These are phyloP conservation scores for Scaptodrosophila latifasciaeformis DNA, from an alignment of 2,888 invertebrate species.

Conservation along the genomic window DNA sequence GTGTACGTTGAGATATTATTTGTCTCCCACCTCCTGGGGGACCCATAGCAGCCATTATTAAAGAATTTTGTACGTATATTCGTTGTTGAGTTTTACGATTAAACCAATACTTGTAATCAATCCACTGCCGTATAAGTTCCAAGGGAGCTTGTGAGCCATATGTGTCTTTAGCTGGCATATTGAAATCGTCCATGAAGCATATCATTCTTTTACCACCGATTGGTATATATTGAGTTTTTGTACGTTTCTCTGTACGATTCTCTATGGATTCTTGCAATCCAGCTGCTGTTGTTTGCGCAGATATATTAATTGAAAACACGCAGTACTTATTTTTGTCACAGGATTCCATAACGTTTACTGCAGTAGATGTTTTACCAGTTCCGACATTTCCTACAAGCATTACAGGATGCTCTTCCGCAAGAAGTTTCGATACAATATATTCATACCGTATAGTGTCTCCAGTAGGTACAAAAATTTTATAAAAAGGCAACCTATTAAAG, in stretches of 20 bases:
- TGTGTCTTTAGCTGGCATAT: slow-evolving; percentile 92
- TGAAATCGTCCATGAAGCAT: slow-evolving; percentile 92
- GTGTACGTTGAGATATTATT: slow-evolving; percentile 84
- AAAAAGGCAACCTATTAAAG: slow-evolving; percentile 82
- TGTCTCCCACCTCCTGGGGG: slow-evolving; percentile 92
- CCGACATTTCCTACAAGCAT: slow-evolving; percentile 89
- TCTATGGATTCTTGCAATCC: slow-evolving; percentile 91
- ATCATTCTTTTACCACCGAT: slow-evolving; percentile 88
- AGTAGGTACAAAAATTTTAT: slow-evolving; percentile 89
- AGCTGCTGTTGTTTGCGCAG: slow-evolving; percentile 89
- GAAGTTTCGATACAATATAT: slow-evolving; percentile 81
- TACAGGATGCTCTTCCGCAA: slow-evolving; percentile 82
- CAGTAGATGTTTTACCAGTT: slow-evolving; percentile 90
- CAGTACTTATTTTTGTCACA: slow-evolving; percentile 78
- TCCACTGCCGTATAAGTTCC: slow-evolving; percentile 88
- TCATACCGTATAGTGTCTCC: slow-evolving; percentile 91
- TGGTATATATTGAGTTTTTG: slow-evolving; percentile 88
- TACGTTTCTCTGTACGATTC: slow-evolving; percentile 89
- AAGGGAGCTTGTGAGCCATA: slow-evolving; percentile 93
- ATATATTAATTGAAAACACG: slow-evolving; percentile 88
- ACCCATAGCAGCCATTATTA: slow-evolving; percentile 87
- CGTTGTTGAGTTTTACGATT: slow-evolving; percentile 86
- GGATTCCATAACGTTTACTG: slow-evolving; percentile 80
- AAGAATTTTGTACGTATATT: slow-evolving; percentile 86
- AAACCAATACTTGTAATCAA: slow-evolving; percentile 94